A percentile compares a stretch with the other conserved stretches of the same genome.
phyloP scores from a whole-genome alignment of 2,888 invertebrate genomes.

The Lochmaea crataegi region DNA sequence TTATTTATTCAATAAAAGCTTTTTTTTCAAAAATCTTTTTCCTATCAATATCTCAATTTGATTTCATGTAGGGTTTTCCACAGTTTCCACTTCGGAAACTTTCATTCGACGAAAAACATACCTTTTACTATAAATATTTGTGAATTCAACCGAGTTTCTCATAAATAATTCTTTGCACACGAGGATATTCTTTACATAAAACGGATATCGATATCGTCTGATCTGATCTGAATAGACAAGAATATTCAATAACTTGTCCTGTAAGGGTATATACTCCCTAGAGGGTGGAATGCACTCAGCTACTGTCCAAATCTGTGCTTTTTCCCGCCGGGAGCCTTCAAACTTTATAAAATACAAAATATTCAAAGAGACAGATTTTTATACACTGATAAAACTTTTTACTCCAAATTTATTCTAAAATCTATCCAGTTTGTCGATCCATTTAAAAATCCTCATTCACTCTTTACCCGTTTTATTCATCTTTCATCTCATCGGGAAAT shows the following conservation, averaged over 20 bases:
- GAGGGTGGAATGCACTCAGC: constrained; percentile 59
- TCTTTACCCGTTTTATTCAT: not conserved
- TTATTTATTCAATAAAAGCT: not conserved
- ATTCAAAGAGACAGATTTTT: constrained; percentile 58
- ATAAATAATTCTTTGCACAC: constrained; percentile 56
- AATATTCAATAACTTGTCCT: constrained; percentile 60
- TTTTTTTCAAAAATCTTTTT: not conserved
- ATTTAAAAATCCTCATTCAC: no score
- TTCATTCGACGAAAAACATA: constrained; percentile 34
- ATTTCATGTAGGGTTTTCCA: constrained; percentile 32
- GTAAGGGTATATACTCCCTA: constrained; percentile 56
- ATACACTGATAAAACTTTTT: constrained; percentile 31
- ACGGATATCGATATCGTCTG: constrained; percentile 54
- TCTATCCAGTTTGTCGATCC: not conserved
- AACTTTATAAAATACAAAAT: constrained; percentile 60
- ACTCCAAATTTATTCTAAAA: not conserved
- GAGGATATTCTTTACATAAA: constrained; percentile 55
- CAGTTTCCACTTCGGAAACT: constrained; percentile 35
- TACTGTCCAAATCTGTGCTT: constrained; percentile 63
- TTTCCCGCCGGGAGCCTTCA: constrained; percentile 59
- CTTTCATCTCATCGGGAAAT: not conserved
- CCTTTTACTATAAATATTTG: constrained; percentile 46
- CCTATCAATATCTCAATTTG: constrained; percentile 30
- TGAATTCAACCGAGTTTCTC: constrained; percentile 45
- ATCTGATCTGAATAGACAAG: constrained; percentile 59